Conservation (phyloP, 2,888 invertebrate genomes). For the Lepidocyrtoides sp. region DNA sequence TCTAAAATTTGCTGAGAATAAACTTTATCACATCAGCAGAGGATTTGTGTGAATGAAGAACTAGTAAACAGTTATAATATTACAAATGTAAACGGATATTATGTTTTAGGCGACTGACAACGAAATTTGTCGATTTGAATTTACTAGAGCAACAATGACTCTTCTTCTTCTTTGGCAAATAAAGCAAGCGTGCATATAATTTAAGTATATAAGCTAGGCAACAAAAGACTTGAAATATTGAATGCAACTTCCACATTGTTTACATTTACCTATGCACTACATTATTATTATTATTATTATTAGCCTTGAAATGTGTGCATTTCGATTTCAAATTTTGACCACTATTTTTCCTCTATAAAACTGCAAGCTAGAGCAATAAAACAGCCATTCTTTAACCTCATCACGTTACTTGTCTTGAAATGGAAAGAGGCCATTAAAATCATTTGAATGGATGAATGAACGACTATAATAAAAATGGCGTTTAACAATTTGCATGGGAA, state of each 20-base stretch:
- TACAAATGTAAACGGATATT: too few species aligned
- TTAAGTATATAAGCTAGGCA: too few species aligned
- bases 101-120: too few species aligned
- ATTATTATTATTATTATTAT: background rate
- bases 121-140: too few species aligned
- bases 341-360: background rate
- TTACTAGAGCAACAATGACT: too few species aligned
- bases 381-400: background rate
- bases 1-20: background rate
- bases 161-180: too few species aligned
- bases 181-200: too few species aligned
- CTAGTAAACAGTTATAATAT: too few species aligned
- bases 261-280: background rate
- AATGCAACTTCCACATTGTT: background rate
- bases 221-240: too few species aligned
- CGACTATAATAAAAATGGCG: constrained; percentile 22
- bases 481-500: constrained; percentile 60
- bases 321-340: constrained; percentile 41
- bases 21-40: background rate
- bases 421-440: constrained; percentile 38
- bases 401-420: constrained; percentile 29
- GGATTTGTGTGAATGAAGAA: too few species aligned
- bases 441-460: constrained; percentile 34
- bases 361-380: background rate
- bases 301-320: background rate